A percentile compares a stretch with the other conserved stretches of the same genome.
Conservation (phyloP, 2,797 vertebrate species). For the Hybognathus amarus region DNA sequence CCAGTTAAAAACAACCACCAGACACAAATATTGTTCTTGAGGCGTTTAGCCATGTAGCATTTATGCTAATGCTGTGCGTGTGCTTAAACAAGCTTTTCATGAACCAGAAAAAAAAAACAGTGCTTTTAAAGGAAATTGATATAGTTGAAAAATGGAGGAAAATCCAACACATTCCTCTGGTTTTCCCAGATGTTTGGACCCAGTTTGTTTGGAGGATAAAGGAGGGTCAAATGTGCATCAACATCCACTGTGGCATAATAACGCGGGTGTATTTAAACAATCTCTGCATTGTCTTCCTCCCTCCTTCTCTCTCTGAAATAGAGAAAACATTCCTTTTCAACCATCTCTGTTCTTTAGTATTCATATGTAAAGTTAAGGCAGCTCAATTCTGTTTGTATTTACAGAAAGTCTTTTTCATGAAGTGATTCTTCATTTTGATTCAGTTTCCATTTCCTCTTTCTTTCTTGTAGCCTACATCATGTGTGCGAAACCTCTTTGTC, state of each 20-base stretch:
- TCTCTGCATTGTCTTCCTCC: conserved; percentile 46
- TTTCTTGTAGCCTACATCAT: neutral
- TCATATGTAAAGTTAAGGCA: neutral
- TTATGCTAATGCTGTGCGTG: neutral
- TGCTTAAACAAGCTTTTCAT: neutral
- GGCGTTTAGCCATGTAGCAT: neutral
- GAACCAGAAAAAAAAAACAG: neutral
- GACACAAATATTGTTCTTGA: neutral
- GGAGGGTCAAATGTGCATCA: conserved; percentile 15
- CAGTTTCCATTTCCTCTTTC: neutral
- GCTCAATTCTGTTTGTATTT: neutral
- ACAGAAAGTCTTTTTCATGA: neutral
- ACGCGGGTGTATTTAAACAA: conserved; percentile 67
- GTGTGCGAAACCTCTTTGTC: neutral
- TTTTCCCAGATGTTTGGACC: neutral
- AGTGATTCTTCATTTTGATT: neutral
- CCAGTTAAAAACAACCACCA: neutral
- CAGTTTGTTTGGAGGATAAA: neutral
- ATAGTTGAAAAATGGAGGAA: neutral
- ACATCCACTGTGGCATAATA: conserved; percentile 32
- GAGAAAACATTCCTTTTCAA: conserved; percentile 42
- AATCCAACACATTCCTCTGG: neutral
- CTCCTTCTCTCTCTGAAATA: conserved; percentile 41
- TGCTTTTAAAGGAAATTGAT: neutral
- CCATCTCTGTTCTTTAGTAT: neutral